These are phyloP conservation scores for Tenthredo distinguenda DNA, from an alignment of 2,888 invertebrate genomes.

Conservation along the genomic window DNA sequence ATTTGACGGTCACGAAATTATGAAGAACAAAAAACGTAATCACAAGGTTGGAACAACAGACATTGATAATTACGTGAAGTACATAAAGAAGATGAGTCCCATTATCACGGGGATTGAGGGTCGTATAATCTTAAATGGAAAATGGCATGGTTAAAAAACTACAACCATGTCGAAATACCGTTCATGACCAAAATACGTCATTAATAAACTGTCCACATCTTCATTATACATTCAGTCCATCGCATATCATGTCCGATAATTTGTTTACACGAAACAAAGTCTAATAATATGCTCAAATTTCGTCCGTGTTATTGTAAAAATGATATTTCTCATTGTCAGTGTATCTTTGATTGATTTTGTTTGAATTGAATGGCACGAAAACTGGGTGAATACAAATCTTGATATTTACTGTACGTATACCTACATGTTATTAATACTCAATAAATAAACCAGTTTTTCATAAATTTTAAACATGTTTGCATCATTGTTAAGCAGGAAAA, in stretches of 20 bases:
- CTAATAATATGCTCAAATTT: background rate
- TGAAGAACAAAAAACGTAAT: constrained; percentile 80
- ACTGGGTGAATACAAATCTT: background rate
- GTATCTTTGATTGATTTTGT: background rate
- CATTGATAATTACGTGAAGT: constrained; percentile 80
- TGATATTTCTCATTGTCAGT: background rate
- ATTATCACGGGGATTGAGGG: constrained; percentile 81
- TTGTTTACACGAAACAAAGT: background rate
- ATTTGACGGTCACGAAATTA: constrained; percentile 85
- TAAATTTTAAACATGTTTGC: too few relatives aligned
- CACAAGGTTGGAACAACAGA: constrained; percentile 79
- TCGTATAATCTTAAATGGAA: constrained; percentile 74
- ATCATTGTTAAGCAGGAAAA: too few relatives aligned
- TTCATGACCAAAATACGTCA: background rate
- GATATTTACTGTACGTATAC: background rate
- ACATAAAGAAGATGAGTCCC: constrained; percentile 79
- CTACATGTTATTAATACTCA: too few relatives aligned
- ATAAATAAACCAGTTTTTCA: too few relatives aligned
- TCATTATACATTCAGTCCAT: background rate
- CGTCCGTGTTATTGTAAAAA: background rate
- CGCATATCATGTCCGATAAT: background rate
- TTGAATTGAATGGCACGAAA: background rate
- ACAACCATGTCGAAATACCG: background rate
- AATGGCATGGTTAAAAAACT: background rate
- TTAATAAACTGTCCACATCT: background rate